Percentiles rank a stretch among this genome's conserved stretches.
Evolutionary conservation across 2,113 vertebrate species (phyloP).

Genomic region (Strix uralensis): DNA sequence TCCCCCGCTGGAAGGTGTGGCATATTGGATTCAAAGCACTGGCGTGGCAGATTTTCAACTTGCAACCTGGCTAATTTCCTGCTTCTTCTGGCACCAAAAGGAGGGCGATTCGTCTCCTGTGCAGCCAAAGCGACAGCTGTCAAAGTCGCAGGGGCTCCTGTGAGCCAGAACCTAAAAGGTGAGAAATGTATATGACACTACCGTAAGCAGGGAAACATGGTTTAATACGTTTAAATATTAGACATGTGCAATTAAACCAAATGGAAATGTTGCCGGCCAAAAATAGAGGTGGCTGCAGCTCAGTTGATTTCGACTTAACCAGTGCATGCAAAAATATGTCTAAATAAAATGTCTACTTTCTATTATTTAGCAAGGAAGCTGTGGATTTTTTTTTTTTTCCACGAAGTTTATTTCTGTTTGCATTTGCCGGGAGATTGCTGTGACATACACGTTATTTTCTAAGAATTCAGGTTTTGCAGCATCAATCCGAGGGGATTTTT

Average conservation of each 20-base stretch:
- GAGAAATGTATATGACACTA: constrained; percentile 75
- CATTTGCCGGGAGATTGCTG: not conserved
- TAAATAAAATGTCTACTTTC: constrained; percentile 25
- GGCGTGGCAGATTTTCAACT: constrained; percentile 75
- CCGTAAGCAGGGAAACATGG: constrained; percentile 52
- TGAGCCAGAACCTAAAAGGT: constrained; percentile 80
- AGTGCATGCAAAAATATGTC: constrained; percentile 35
- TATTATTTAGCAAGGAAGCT: not conserved
- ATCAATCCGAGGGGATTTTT: not conserved
- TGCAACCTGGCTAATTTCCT: constrained; percentile 84
- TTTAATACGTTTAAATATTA: constrained; percentile 50
- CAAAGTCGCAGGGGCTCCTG: constrained; percentile 75
- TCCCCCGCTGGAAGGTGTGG: constrained; percentile 76
- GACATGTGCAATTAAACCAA: constrained; percentile 42
- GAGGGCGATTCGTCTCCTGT: constrained; percentile 77
- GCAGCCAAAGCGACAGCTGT: constrained; percentile 83
- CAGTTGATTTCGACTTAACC: not conserved
- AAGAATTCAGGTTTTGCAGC: not conserved
- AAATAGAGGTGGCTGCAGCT: constrained; percentile 12
- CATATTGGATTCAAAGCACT: constrained; percentile 72
- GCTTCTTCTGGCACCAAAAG: constrained; percentile 81
- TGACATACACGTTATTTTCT: not conserved
- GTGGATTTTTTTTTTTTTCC: not conserved
- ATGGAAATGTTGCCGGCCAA: not conserved
- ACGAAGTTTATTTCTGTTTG: not conserved